Evolutionary conservation across 2,888 invertebrate species (phyloP).

Genomic region (Muschampia plurimacula): DNA sequence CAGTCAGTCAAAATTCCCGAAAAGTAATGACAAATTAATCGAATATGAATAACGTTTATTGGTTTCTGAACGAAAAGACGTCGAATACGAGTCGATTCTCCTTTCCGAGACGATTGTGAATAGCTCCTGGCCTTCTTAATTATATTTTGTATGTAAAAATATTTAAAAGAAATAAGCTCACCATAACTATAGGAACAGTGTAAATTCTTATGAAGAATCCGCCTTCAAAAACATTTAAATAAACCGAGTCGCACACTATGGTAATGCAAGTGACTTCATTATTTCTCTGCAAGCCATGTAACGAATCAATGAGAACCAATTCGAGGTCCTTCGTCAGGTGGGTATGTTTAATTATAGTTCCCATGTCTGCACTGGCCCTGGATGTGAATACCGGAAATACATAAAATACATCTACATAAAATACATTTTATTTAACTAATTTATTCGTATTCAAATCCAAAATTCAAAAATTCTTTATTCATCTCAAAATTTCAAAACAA

Average conservation of each 20-base stretch:
- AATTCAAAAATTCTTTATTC: too few relatives aligned
- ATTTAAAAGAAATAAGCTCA: conserved; percentile 50
- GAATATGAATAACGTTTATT: too few relatives aligned
- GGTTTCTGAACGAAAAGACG: too few relatives aligned
- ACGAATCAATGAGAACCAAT: conserved; percentile 62
- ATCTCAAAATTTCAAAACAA: too few relatives aligned
- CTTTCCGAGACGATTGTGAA: too few relatives aligned
- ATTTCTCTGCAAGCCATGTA: conserved; percentile 56
- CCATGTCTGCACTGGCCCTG: conserved; percentile 54
- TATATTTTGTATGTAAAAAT: too few relatives aligned
- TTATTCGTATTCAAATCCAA: too few relatives aligned
- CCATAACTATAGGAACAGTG: conserved; percentile 82
- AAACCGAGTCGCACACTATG: conserved; percentile 81
- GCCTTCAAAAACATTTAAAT: conserved; percentile 81
- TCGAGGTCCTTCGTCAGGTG: conserved; percentile 64
- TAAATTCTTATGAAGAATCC: conserved; percentile 74
- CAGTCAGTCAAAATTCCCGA: too few relatives aligned
- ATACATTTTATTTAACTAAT: neutral
- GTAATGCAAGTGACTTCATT: conserved; percentile 80
- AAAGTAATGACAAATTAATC: too few relatives aligned
- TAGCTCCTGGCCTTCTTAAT: too few relatives aligned
- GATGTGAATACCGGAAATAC: neutral
- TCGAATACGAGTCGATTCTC: too few relatives aligned
- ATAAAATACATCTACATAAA: neutral
- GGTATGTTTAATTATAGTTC: conserved; percentile 56